These are phyloP conservation scores for Orchestes rusci DNA, from an alignment of 2,888 invertebrate species.

Conservation along the genomic window DNA sequence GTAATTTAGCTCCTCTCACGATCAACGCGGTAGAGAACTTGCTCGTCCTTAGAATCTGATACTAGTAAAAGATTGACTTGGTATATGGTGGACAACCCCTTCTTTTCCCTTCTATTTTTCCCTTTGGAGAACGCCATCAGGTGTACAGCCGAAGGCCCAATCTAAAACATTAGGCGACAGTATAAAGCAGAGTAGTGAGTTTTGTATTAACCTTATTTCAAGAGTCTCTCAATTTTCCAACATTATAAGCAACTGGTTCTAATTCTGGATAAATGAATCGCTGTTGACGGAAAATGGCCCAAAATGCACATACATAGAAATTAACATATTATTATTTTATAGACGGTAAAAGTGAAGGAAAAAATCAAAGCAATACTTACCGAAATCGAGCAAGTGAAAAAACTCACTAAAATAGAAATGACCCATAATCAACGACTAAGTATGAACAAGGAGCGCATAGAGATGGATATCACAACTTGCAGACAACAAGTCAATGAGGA, in stretches of 20 bases:
- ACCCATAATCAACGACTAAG: slow-evolving; percentile 57
- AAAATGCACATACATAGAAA: neutral
- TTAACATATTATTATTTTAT: slow-evolving; percentile 8
- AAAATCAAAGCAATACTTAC: slow-evolving; percentile 35
- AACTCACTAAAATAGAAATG: slow-evolving; percentile 58
- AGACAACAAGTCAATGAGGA: slow-evolving; percentile 48
- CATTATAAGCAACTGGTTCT: neutral
- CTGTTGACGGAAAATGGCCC: neutral
- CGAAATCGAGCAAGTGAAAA: slow-evolving; percentile 61
- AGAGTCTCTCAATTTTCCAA: too few species aligned
- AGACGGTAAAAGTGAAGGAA: slow-evolving; percentile 42
- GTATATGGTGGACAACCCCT: too few species aligned
- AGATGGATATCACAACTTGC: slow-evolving; percentile 49
- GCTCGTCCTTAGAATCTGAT: too few species aligned
- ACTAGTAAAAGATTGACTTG: too few species aligned
- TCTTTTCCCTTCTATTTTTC: too few species aligned
- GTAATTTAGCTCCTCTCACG: too few species aligned
- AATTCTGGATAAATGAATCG: neutral
- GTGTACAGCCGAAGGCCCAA: too few species aligned
- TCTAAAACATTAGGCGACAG: too few species aligned
- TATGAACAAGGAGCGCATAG: slow-evolving; percentile 52
- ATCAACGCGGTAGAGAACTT: too few species aligned
- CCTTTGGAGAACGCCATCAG: too few species aligned
- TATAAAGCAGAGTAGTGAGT: too few species aligned
- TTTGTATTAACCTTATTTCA: too few species aligned